Conservation (phyloP, 1,140 invertebrate genomes). For the Meteorus sp. region DNA sequence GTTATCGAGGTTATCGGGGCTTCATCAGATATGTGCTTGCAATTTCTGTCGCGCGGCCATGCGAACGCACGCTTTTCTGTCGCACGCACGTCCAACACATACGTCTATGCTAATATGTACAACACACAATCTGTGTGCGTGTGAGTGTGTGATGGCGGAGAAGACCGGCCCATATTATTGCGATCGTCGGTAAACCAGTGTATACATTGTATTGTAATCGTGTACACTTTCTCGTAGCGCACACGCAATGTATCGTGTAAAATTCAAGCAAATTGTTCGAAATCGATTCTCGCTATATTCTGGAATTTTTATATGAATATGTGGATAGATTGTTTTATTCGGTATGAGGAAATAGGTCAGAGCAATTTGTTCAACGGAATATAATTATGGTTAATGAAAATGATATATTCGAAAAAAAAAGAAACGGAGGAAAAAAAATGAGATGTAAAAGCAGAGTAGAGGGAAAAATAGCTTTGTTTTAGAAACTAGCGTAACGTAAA, state of each 20-base stretch:
- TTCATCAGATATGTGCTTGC: slow-evolving; percentile 10
- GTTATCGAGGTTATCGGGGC: slow-evolving; percentile 14
- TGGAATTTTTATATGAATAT: neutral
- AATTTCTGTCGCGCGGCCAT: slow-evolving; percentile 14
- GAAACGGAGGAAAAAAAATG: too few species aligned
- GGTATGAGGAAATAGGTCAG: too few species aligned
- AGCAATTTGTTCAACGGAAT: too few species aligned
- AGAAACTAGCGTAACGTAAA: too few species aligned
- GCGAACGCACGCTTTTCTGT: neutral
- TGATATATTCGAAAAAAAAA: too few species aligned
- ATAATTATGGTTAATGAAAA: too few species aligned
- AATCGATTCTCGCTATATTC: slow-evolving; percentile 19
- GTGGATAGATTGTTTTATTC: too few species aligned
- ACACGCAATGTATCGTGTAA: slow-evolving; percentile 25
- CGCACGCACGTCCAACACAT: neutral
- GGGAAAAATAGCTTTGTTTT: too few species aligned
- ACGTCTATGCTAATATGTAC: too few species aligned
- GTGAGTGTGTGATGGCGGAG: too few species aligned
- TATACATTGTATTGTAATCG: neutral
- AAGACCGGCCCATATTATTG: slow-evolving; percentile 7
- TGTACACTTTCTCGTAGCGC: slow-evolving; percentile 7
- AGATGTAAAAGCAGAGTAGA: too few species aligned
- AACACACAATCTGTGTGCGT: too few species aligned
- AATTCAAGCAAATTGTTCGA: slow-evolving; percentile 22
- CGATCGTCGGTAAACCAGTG: slow-evolving; percentile 3